Conservation (phyloP, 2,888 invertebrate species). For the Chouioia cunea region DNA sequence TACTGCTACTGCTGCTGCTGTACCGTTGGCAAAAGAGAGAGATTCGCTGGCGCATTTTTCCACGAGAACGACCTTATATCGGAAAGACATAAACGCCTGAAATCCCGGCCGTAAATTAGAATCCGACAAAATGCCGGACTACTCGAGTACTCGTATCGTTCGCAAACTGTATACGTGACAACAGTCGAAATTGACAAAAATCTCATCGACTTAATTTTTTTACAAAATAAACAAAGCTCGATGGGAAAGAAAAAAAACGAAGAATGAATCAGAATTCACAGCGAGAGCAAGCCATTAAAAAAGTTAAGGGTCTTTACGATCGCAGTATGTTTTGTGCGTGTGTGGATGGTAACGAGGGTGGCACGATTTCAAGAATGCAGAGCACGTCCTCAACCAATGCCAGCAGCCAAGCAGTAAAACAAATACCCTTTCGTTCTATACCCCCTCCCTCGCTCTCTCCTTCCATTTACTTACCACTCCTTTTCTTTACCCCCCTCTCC, state of each 20-base stretch:
- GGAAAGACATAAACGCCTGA: slow-evolving; percentile 67
- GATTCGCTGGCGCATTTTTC: slow-evolving; percentile 54
- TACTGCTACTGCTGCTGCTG: too few species aligned
- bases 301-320: slow-evolving; percentile 61
- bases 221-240: too few species aligned
- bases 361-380: slow-evolving; percentile 67
- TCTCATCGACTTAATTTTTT: too few species aligned
- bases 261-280: slow-evolving; percentile 29
- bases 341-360: slow-evolving; percentile 64
- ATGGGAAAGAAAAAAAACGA: background rate
- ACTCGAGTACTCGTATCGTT: slow-evolving; percentile 50
- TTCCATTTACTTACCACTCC: slow-evolving; percentile 26
- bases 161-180: slow-evolving; percentile 1
- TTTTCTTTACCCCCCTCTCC: slow-evolving; percentile 56
- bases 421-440: slow-evolving; percentile 64
- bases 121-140: slow-evolving; percentile 65
- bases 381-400: slow-evolving; percentile 69
- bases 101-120: slow-evolving; percentile 68
- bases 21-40: slow-evolving; percentile 42
- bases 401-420: slow-evolving; percentile 68
- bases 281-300: slow-evolving; percentile 57
- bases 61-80: slow-evolving; percentile 59
- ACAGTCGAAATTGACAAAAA: too few species aligned
- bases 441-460: background rate
- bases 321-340: slow-evolving; percentile 29